These are phyloP conservation scores for Drosophila kurseongensis DNA, from an alignment of 1,140 invertebrate species.

Conservation along the genomic window DNA sequence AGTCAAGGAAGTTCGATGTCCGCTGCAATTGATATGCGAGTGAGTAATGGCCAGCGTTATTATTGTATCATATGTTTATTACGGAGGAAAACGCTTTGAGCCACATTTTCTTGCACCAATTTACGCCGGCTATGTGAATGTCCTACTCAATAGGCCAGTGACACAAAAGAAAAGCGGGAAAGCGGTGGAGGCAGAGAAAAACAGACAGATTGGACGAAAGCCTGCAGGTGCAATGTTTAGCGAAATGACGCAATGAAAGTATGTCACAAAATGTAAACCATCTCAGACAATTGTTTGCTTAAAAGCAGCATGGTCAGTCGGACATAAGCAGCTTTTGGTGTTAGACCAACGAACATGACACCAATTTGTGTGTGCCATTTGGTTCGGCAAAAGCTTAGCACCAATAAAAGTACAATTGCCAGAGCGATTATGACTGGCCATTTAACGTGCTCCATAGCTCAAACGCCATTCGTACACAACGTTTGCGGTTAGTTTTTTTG, in stretches of 20 bases:
- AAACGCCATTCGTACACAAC: conserved; percentile 7
- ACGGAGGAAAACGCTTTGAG: conserved; percentile 37
- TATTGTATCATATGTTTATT: conserved; percentile 36
- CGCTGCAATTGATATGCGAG: conserved; percentile 18
- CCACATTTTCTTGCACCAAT: conserved; percentile 57
- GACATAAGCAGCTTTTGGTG: conserved; percentile 53
- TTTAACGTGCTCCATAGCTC: conserved; percentile 36
- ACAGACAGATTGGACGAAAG: conserved; percentile 26
- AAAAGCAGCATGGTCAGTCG: conserved; percentile 27
- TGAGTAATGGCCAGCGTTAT: conserved; percentile 15
- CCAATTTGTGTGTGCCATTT: conserved; percentile 61
- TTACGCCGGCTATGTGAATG: conserved; percentile 61
- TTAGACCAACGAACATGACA: conserved; percentile 44
- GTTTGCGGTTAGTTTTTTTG: conserved; percentile 58
- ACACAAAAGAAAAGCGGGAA: conserved; percentile 40
- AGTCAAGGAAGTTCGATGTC: conserved; percentile 54
- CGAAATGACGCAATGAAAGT: conserved; percentile 75
- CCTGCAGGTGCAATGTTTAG: conserved; percentile 47
- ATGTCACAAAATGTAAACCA: conserved; percentile 60
- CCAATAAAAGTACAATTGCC: conserved; percentile 61
- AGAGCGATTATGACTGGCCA: conserved; percentile 52
- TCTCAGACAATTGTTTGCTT: conserved; percentile 38
- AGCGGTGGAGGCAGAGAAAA: conserved; percentile 14
- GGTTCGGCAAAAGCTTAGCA: conserved; percentile 58
- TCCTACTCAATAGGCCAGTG: conserved; percentile 73